Evolutionary conservation across 37 sponge, comb jelly and placozoan species (phyloP).

Genomic region (Geodia barretti): DNA sequence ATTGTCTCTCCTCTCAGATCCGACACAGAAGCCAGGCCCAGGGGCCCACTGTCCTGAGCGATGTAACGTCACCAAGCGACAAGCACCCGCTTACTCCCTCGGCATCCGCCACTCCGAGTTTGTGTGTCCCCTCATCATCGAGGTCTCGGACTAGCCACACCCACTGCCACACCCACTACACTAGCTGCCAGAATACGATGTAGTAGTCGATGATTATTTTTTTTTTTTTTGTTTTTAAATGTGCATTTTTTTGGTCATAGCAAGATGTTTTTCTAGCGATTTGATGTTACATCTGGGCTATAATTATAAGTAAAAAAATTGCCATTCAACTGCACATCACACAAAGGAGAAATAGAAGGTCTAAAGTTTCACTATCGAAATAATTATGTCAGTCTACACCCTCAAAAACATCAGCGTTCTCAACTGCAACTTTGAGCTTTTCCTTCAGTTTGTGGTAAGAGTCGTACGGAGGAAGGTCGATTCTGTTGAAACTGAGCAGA

Average conservation of each 20-base stretch:
- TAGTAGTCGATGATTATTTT: no score
- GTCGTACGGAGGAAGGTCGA: constrained; percentile 89
- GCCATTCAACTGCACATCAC: no score
- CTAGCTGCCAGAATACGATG: no score
- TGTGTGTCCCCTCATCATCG: constrained; percentile 93
- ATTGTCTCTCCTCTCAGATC: constrained; percentile 50
- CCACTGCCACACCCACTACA: no score
- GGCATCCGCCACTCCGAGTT: constrained; percentile 94
- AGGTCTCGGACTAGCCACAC: constrained; percentile 54
- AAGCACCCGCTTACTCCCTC: constrained; percentile 75
- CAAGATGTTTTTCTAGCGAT: no score
- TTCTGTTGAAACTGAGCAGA: constrained; percentile 89
- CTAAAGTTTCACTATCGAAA: no score
- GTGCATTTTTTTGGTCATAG: no score
- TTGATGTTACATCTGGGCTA: no score
- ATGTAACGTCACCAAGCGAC: constrained; percentile 44
- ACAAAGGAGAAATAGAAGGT: no score
- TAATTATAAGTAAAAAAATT: no score
- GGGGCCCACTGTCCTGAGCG: constrained; percentile 96
- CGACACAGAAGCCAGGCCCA: constrained; percentile 92
- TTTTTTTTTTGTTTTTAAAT: no score
- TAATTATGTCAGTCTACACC: no score
- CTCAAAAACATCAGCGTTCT: constrained; percentile 93
- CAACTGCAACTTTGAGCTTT: constrained; percentile 76
- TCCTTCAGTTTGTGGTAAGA: constrained; percentile 86